Conservation (phyloP, 1,140 invertebrate species). For the Drosophila malerkotliana region DNA sequence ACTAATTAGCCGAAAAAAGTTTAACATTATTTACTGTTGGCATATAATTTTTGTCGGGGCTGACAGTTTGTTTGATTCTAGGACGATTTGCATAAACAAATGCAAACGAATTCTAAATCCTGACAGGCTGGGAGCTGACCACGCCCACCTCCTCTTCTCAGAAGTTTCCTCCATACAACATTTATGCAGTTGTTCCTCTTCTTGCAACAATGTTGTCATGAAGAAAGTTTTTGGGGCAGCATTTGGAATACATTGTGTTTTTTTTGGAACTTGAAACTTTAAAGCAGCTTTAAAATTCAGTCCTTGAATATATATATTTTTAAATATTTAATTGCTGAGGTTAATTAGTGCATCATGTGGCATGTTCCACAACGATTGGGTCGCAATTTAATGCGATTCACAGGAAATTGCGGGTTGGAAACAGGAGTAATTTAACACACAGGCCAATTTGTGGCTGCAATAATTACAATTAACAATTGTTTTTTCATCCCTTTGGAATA, state of each 20-base stretch:
- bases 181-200: constrained; percentile 20
- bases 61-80: constrained; percentile 23
- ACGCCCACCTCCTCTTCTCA: constrained; percentile 30
- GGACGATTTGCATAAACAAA: constrained; percentile 46
- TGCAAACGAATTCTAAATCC: constrained; percentile 52
- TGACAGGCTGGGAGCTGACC: constrained; percentile 7
- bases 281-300: constrained; percentile 5
- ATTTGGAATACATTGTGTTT: constrained; percentile 2
- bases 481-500: constrained; percentile 2
- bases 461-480: constrained; percentile 43
- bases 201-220: background rate
- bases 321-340: constrained; percentile 16
- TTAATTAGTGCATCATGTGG: constrained; percentile 26
- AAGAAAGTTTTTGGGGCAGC: constrained; percentile 13
- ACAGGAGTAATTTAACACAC: constrained; percentile 24
- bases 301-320: constrained; percentile 1
- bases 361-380: constrained; percentile 22
- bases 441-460: constrained; percentile 39
- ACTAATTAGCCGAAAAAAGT: constrained; percentile 64
- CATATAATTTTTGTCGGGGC: constrained; percentile 28
- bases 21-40: constrained; percentile 29
- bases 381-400: constrained; percentile 23
- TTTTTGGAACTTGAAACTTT: background rate
- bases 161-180: constrained; percentile 33
- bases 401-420: constrained; percentile 3